phyloP scores from a whole-genome alignment of 1,140 invertebrate species.

The Drosophila willistoni region DNA sequence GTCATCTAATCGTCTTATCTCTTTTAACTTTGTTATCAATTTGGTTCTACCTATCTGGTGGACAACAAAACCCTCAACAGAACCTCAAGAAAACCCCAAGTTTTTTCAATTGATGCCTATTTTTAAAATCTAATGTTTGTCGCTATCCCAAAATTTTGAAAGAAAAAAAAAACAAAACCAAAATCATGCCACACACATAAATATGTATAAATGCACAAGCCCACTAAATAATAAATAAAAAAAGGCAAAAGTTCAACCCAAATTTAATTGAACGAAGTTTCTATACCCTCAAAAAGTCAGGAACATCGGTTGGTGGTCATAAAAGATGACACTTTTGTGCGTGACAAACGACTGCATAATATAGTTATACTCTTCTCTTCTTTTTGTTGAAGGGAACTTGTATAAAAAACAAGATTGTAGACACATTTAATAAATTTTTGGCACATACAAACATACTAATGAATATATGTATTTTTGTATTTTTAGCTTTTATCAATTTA shows the following conservation, averaged over 20 bases:
- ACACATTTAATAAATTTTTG: conserved; percentile 56
- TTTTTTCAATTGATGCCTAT: not conserved
- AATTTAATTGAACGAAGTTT: not conserved
- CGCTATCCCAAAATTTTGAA: not conserved
- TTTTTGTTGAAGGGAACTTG: conserved; percentile 12
- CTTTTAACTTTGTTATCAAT: not conserved
- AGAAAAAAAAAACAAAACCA: conserved; percentile 12
- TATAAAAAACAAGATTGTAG: conserved; percentile 57
- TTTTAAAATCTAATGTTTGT: not conserved
- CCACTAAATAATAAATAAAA: not conserved
- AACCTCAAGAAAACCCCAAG: not conserved
- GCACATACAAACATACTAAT: conserved; percentile 9
- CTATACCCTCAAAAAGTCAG: not conserved
- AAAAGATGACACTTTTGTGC: conserved; percentile 4
- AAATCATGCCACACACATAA: conserved; percentile 9
- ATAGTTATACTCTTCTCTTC: not conserved
- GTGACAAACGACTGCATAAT: conserved; percentile 25
- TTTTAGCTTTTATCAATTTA: conserved; percentile 75
- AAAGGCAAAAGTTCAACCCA: not conserved
- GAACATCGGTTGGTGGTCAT: too few species aligned
- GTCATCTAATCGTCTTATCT: not conserved
- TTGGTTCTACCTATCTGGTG: not conserved
- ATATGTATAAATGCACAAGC: not conserved
- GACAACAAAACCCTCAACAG: not conserved
- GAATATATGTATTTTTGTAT: conserved; percentile 37